These are phyloP conservation scores for Unio delphinus DNA, from an alignment of 2,888 invertebrate species.

Conservation along the genomic window DNA sequence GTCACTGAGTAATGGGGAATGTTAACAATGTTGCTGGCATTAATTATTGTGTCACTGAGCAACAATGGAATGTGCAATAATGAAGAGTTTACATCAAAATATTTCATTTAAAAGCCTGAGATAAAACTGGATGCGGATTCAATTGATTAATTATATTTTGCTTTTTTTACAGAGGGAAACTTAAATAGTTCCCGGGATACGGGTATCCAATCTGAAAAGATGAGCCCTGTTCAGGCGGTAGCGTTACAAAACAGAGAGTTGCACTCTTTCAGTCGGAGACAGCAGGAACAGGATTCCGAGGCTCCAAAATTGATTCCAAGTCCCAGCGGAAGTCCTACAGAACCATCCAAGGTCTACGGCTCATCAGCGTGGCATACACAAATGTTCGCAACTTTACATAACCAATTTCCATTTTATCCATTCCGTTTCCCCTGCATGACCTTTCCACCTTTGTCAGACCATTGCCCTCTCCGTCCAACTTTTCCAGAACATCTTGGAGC, in stretches of 20 bases:
- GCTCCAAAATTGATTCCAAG: neutral
- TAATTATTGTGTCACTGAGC: too few species aligned
- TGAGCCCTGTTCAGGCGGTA: conserved; percentile 6
- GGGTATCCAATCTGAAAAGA: conserved; percentile 1
- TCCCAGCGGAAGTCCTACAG: conserved; percentile 9
- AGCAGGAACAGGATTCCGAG: too few species aligned
- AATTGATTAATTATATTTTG: too few species aligned
- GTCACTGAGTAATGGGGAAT: too few species aligned
- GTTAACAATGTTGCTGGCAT: too few species aligned
- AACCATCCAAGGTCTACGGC: conserved; percentile 13
- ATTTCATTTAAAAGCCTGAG: too few species aligned
- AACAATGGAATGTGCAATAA: too few species aligned
- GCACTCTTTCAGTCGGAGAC: too few species aligned
- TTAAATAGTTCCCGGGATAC: neutral
- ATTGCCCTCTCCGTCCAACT: conserved; percentile 7
- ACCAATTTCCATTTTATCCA: conserved; percentile 11
- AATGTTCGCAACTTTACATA: conserved; percentile 6
- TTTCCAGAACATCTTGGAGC: conserved; percentile 11
- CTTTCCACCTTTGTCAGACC: conserved; percentile 13
- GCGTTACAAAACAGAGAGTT: neutral
- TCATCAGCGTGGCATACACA: conserved; percentile 17
- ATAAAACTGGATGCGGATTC: too few species aligned
- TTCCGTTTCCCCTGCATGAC: neutral
- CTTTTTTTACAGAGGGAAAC: neutral
- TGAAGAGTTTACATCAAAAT: too few species aligned